phyloP scores from a whole-genome alignment of 2,888 invertebrate species.

The Dioctria rufipes region DNA sequence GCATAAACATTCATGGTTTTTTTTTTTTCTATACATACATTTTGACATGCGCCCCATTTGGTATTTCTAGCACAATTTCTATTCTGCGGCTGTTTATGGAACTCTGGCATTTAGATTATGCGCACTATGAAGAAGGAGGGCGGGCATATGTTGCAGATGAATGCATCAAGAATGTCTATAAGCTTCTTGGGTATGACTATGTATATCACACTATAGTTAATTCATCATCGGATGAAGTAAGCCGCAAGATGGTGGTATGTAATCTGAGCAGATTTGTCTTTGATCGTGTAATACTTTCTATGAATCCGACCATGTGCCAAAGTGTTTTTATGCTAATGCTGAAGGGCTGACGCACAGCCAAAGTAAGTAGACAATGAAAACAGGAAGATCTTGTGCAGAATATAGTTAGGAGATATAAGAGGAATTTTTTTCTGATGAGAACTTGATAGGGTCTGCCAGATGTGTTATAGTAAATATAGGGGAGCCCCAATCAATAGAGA shows the following conservation, averaged over 20 bases:
- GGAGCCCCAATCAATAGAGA: not conserved
- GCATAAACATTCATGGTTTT: not conserved
- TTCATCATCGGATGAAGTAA: not conserved
- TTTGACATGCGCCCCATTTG: constrained; percentile 2
- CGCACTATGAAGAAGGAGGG: too few relatives aligned
- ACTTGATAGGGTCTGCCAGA: not conserved
- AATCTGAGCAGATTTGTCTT: constrained; percentile 2
- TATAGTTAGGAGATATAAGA: not conserved
- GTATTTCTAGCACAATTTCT: constrained; percentile 13
- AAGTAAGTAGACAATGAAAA: not conserved
- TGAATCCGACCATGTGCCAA: constrained; percentile 10
- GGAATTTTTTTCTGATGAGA: not conserved
- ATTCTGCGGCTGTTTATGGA: not conserved
- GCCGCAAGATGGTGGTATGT: constrained; percentile 6
- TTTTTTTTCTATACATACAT: not conserved
- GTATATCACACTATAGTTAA: not conserved
- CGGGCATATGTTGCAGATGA: not conserved
- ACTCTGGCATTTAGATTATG: too few relatives aligned
- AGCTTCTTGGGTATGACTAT: not conserved
- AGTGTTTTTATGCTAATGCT: constrained; percentile 6
- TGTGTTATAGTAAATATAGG: not conserved
- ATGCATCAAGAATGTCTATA: not conserved
- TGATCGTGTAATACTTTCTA: not conserved
- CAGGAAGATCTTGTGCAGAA: not conserved
- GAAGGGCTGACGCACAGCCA: not conserved